Evolutionary conservation across 2,113 vertebrate species (phyloP).

Genomic region (Isurus oxyrinchus): DNA sequence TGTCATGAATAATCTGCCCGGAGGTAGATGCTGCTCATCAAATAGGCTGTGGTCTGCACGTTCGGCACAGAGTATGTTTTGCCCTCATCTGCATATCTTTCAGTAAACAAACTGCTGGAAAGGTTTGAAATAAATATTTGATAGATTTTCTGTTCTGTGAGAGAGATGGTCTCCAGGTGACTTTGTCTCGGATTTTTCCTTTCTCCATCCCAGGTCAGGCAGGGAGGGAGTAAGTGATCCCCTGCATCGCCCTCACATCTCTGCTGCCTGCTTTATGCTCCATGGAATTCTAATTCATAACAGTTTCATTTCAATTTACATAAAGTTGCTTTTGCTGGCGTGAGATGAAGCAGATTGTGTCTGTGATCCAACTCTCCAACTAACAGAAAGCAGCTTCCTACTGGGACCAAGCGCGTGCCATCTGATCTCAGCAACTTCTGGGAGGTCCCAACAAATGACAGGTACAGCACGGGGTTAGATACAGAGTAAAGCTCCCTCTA

Average conservation of each 20-base stretch:
- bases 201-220: neutral
- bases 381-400: neutral
- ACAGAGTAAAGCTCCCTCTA: neutral
- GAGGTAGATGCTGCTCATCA: neutral
- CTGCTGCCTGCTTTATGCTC: neutral
- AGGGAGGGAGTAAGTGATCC: neutral
- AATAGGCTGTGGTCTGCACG: neutral
- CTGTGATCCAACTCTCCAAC: neutral
- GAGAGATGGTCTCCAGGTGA: neutral
- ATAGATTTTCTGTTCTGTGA: slow-evolving; percentile 3
- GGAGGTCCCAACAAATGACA: neutral
- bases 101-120: slow-evolving; percentile 13
- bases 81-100: neutral
- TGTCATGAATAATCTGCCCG: neutral
- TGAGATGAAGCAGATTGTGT: neutral
- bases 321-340: neutral
- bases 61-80: neutral
- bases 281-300: neutral
- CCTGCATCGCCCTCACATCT: neutral
- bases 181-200: neutral
- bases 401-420: neutral
- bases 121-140: slow-evolving; percentile 10
- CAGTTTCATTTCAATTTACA: neutral
- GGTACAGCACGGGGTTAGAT: neutral
- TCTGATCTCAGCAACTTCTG: neutral